Percentiles rank a stretch among this genome's conserved stretches.
Evolutionary conservation across 2,113 vertebrate genomes (phyloP).

Genomic region (Columba livia): DNA sequence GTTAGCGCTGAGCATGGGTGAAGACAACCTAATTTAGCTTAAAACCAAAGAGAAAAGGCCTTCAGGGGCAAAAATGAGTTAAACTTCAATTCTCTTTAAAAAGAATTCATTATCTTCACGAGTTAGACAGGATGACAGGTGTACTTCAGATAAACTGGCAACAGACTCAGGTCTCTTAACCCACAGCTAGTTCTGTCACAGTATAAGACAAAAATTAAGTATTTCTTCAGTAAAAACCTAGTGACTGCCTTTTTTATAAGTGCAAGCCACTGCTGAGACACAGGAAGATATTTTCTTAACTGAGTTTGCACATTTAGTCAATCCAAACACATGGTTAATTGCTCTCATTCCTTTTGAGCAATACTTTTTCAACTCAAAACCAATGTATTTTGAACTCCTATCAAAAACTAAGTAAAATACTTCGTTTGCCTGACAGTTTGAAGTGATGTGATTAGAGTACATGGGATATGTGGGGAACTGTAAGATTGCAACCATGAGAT

Average conservation of each 20-base stretch:
- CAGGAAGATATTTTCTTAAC: not conserved
- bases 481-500: constrained; percentile 10
- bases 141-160: not conserved
- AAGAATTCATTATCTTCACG: not conserved
- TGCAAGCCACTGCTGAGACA: not conserved
- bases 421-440: constrained; percentile 22
- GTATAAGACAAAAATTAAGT: not conserved
- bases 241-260: not conserved
- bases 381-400: not conserved
- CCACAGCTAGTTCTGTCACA: not conserved
- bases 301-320: not conserved
- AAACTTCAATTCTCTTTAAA: not conserved
- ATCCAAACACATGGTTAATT: not conserved
- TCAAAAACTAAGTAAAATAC: not conserved
- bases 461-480: not conserved
- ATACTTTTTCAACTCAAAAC: not conserved
- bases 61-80: not conserved
- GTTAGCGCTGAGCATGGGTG: too few relatives aligned
- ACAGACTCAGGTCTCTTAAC: not conserved
- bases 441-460: not conserved
- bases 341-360: not conserved
- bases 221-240: not conserved
- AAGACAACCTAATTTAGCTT: not conserved
- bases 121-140: not conserved
- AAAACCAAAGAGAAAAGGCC: not conserved